Base-by-base conservation (phyloP, 2,888 invertebrate species). In the Oxyteleia sp. region DNA sequence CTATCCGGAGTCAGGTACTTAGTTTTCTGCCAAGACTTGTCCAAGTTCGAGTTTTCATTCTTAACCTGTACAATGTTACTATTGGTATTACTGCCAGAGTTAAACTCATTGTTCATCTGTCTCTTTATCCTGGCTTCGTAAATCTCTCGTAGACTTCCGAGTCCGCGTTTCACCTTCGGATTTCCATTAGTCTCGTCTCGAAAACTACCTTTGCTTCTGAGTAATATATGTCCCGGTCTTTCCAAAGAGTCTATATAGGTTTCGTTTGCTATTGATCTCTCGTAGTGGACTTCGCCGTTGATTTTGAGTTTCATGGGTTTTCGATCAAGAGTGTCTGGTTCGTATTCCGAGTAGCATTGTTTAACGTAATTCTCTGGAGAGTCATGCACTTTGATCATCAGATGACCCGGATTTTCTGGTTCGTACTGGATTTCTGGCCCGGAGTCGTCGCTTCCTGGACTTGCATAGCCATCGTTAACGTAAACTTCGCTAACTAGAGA, bases 371-470 rank as follows among this genome's bases (percentile, higher is more conserved):
- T 96, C 87, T 96, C 96, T 0, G 97, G 96, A 16, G 97, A 95
- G 91, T 97, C 97, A 90, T 96, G 96, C 0, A 97, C 96, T 94
- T 97, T 97, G 81, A 98, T 98, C 29, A 97, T 96, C 89, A 98
- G 94, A 88, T 96, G 97, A 5, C 97, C 97, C 0, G 97, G 96
- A 82, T 96, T 96, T 88, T 95, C 94, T 0, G 93, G 92, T 51
- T 94, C 95, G 88, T 96, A 95, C 53, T 94, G 94, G 10, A 94
- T 94, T 47, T 94, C 94, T 0, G 95, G 94, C 66, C 95, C 94
- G 26, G 90, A 94, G 88, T 93, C 94, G 87, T 90, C 95, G 89
- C 95, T 94, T 85, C 94, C 95, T 29, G 93, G 93, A 83, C 93
- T 93, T 1, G 92, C 90, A 88, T 96, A 96, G 26, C 95, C 96